A percentile compares a stretch with the other conserved stretches of the same genome.
phyloP scores from a whole-genome alignment of 1,140 invertebrate genomes.

The Zeugodacus cucurbitae region DNA sequence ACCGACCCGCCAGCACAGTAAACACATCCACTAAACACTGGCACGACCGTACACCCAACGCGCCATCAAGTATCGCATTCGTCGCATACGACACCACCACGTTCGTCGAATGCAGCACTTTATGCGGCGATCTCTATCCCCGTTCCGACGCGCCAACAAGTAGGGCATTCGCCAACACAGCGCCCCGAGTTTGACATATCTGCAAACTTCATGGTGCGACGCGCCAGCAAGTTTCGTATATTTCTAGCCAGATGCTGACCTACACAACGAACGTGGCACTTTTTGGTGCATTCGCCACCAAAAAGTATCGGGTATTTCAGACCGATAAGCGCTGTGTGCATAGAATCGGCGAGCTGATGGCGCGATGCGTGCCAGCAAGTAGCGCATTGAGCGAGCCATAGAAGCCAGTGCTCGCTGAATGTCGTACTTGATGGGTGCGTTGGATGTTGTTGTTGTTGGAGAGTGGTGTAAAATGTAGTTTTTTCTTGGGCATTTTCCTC shows the following conservation, averaged over 20 bases:
- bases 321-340: neutral
- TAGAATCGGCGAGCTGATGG: conserved; percentile 51
- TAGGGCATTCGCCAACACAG: conserved; percentile 46
- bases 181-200: conserved; percentile 62
- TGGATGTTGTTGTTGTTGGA: conserved; percentile 19
- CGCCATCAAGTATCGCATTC: conserved; percentile 60
- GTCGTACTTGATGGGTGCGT: conserved; percentile 49
- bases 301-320: conserved; percentile 54
- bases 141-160: conserved; percentile 48
- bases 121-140: conserved; percentile 48
- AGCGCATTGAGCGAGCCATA: neutral
- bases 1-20: conserved; percentile 47
- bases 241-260: conserved; percentile 47
- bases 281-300: conserved; percentile 62
- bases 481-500: conserved; percentile 37
- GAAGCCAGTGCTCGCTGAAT: conserved; percentile 9
- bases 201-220: conserved; percentile 61
- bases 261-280: conserved; percentile 55
- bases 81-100: neutral
- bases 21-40: conserved; percentile 43
- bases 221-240: conserved; percentile 55
- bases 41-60: conserved; percentile 47
- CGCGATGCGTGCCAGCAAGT: conserved; percentile 54
- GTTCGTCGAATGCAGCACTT: conserved; percentile 39
- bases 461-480: conserved; percentile 41